Conservation (phyloP, 1,140 invertebrate species). For the Drosophila takahashii region DNA sequence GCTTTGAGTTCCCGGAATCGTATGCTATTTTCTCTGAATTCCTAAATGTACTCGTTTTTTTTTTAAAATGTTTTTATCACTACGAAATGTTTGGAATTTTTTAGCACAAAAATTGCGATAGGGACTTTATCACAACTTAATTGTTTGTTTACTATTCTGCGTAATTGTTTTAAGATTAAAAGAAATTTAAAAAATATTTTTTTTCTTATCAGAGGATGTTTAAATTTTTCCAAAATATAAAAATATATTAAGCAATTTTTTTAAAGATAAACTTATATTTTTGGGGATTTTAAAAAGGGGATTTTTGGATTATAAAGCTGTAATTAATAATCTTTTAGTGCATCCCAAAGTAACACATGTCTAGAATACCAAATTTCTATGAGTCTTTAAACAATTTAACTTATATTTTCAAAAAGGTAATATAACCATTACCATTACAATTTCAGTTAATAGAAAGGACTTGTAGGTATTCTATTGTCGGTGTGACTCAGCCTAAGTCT, state of each 20-base stretch:
- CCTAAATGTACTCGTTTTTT: neutral
- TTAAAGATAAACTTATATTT: neutral
- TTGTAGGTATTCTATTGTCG: slow-evolving; percentile 6
- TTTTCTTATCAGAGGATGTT: too few species aligned
- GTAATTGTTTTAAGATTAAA: too few species aligned
- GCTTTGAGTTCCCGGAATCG: neutral
- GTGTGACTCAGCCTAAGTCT: neutral
- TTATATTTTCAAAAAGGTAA: too few species aligned
- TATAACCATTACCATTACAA: too few species aligned
- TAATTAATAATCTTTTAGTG: too few species aligned
- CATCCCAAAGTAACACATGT: too few species aligned
- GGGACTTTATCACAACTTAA: neutral
- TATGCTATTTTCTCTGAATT: neutral
- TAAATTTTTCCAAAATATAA: too few species aligned
- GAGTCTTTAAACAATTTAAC: too few species aligned
- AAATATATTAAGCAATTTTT: neutral
- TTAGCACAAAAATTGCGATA: neutral
- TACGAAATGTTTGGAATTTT: neutral
- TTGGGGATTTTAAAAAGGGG: too few species aligned
- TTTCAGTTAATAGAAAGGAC: neutral
- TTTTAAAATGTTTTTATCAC: neutral
- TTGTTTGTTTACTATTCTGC: neutral
- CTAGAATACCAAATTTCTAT: too few species aligned
- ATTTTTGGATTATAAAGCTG: too few species aligned
- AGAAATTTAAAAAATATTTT: too few species aligned